Base-by-base conservation (phyloP, 2,113 vertebrate species). In the Actenoides hombroni region DNA sequence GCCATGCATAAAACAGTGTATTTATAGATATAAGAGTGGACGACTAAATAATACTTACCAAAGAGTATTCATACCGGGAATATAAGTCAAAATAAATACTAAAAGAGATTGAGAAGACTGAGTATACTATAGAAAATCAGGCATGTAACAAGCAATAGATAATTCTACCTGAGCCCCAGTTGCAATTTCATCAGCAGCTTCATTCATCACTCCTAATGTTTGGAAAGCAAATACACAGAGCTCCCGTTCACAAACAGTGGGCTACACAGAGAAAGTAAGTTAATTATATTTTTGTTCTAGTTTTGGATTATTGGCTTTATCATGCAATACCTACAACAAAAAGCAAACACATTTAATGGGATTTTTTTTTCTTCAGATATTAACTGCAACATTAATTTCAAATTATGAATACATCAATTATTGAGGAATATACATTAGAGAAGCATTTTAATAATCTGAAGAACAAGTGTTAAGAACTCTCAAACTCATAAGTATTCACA, bases 201-300 rank as follows among this genome's bases (percentile, higher is more conserved):
- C 99, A 0, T 99, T 99, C 99, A 99, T 99, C 75, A 99, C 99
- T 83, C 99, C 99, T 96, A 99, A 95, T 25, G 99, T 99, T 98
- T 99, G 99, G 95, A 99, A 99, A 95, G 99, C 98, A 96, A 99
- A 99, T 54, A 99, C 99, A 91, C 99, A 99, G 56, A 99, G 98
- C 87, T 99, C 99, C 73, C 98, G 97, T 95, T 99, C 99, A 97
- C 99, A 99, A 80, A 99, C 99, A 2, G 99, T 99, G 90, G 99
- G 99, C 99, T 99, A 85, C 60, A 94, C 7, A 40, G 23, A 83
- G 11, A 87, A 86, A 69, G 35, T 46, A 90, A 90, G 42, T 42
- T 64, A 87, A 74, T 82, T 86, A 46, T 37, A 60, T 3, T 74
- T 77, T 48, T 86, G 26, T 29, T 86, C 33, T 74, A 35, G 8